Evolutionary conservation across 2,888 invertebrate genomes (phyloP), one percentile per base, ranked within the genome.

Genomic region (Criorhina ranunculi): DNA sequence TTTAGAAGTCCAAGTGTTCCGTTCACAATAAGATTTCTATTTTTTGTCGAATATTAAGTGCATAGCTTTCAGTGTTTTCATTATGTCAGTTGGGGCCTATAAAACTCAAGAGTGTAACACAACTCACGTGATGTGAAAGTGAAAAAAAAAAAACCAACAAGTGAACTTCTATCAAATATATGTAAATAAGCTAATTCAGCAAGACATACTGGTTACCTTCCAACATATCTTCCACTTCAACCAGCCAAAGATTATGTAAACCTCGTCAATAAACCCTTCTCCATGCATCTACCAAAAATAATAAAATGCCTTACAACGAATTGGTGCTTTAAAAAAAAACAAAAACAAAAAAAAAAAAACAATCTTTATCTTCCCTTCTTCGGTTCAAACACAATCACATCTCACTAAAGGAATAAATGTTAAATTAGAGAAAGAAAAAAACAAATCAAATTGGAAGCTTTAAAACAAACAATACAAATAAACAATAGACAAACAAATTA

Each of bases 311-410:
- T 76, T 59, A 76, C 77, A 77, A 77, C 69, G 66, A 83, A 79
- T 79, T 69, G 79, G 79, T 83, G 83, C 73, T 83, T 60, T 49
- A 46, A 78, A 73, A 83, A n/a, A n/a, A n/a, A n/a, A n/a, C n/a
- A n/a, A n/a, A n/a, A n/a, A n/a, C n/a, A n/a, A n/a, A n/a, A n/a
- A 62, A 31, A 51, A 51, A 37, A 12, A 49, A 17, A 19, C 2
- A 53, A 31, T 15, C 9, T 51, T 49, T 53, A 24, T 24, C 12
- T 62, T 62, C 2, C 31, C 37, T 17, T 12, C 17, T 15, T 29
- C 24, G 15, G 17, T 12, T 51, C 67, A 53, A 55, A 49, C 60
- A 67, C 59, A 67, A 9, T 69, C 51, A 77, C 77, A 72, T 60
- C 51, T 35, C 76, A 75, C 75, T 29, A 73, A 66, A 67, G 42